These are phyloP conservation scores for Austrofundulus limnaeus DNA, from an alignment of 2,113 vertebrate genomes.

Conservation along the genomic window DNA sequence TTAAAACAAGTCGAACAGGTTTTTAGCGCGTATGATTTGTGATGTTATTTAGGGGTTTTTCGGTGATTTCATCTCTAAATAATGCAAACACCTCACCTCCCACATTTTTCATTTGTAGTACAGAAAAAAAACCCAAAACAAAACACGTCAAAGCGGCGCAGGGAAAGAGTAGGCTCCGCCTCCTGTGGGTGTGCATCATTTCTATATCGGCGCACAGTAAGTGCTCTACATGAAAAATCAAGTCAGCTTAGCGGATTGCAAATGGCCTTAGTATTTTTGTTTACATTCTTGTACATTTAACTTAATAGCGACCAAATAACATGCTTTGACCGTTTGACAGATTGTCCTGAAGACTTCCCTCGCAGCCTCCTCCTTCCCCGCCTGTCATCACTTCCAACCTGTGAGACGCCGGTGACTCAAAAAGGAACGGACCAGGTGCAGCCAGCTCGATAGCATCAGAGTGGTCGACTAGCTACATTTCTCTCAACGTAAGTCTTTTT, in stretches of 20 bases:
- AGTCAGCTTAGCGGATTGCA: no score
- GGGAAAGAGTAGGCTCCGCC: constrained; percentile 12
- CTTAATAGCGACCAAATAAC: no score
- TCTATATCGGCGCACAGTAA: background rate
- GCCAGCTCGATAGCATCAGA: constrained; percentile 31
- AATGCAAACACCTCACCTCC: background rate
- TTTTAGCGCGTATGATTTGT: background rate
- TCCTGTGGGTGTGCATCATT: background rate
- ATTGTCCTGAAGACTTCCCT: no score
- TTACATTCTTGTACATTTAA: no score
- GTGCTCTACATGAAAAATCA: no score
- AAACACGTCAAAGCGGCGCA: constrained; percentile 7
- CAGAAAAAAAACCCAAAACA: background rate
- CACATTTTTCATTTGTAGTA: no score
- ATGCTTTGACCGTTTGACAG: no score
- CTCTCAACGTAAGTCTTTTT: constrained; percentile 43
- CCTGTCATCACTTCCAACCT: background rate
- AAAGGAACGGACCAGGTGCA: background rate
- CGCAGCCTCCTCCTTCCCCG: background rate
- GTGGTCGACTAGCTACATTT: constrained; percentile 3
- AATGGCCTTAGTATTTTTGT: no score
- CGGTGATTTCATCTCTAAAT: background rate
- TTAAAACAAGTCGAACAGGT: constrained; percentile 32
- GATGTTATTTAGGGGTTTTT: background rate
- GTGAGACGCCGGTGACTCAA: background rate